These are phyloP conservation scores for Plagodis dolabraria DNA, from an alignment of 2,888 invertebrate species.

Conservation along the genomic window DNA sequence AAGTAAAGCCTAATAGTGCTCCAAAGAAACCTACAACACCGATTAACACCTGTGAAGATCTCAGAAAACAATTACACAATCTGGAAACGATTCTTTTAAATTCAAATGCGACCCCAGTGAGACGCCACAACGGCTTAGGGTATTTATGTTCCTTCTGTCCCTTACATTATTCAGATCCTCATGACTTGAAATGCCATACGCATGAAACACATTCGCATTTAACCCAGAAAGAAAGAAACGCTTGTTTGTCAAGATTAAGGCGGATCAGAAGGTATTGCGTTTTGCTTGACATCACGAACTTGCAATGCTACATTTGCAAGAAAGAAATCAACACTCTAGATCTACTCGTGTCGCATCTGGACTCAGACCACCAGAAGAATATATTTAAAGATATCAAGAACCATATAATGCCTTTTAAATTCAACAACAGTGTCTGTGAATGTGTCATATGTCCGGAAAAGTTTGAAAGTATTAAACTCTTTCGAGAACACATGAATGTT, in stretches of 20 bases:
- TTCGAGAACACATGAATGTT: conserved; percentile 76
- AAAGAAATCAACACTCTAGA: neutral
- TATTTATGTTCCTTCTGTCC: conserved; percentile 60
- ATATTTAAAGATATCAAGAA: conserved; percentile 6
- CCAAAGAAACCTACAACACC: neutral
- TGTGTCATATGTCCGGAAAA: neutral
- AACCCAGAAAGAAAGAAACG: conserved; percentile 25
- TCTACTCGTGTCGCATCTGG: neutral
- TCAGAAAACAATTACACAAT: conserved; percentile 53
- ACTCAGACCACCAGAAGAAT: neutral
- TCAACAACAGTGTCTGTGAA: neutral
- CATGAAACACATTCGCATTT: conserved; percentile 44
- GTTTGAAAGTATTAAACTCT: conserved; percentile 65
- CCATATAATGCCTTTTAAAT: conserved; percentile 3
- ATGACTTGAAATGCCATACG: conserved; percentile 58
- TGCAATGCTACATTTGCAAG: conserved; percentile 1
- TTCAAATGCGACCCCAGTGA: conserved; percentile 64
- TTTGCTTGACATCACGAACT: neutral
- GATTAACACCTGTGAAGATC: conserved; percentile 15
- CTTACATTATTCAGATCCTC: conserved; percentile 43
- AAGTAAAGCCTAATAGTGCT: neutral
- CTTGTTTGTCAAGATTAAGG: conserved; percentile 29
- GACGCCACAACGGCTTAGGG: conserved; percentile 50
- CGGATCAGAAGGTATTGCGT: neutral
- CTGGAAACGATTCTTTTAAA: conserved; percentile 48